Conservation (phyloP, 2,113 vertebrate species). For the Narcine bancroftii region DNA sequence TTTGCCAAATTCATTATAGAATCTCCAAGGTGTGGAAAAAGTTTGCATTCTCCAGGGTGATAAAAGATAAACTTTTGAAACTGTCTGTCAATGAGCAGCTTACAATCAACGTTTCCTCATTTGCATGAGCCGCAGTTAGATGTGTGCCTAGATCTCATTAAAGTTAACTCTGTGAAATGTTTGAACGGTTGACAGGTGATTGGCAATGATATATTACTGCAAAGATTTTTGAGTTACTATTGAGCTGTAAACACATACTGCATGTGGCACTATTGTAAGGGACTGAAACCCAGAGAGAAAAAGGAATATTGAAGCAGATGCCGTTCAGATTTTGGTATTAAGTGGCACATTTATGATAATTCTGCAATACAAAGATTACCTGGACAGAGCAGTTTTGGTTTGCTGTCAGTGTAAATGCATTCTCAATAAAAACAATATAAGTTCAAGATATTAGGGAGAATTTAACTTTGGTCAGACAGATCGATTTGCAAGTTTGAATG, state of each 20-base stretch:
- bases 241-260: neutral
- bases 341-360: neutral
- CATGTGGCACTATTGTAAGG: neutral
- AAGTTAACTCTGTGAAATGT: neutral
- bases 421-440: neutral
- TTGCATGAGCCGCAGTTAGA: neutral
- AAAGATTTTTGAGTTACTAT: too few relatives aligned
- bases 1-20: neutral
- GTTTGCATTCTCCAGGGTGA: neutral
- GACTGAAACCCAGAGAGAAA: neutral
- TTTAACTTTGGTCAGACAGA: too few relatives aligned
- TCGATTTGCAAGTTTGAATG: too few relatives aligned
- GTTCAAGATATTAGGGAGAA: neutral
- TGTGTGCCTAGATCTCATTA: neutral
- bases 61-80: neutral
- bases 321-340: neutral
- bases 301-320: neutral
- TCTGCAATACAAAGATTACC: neutral
- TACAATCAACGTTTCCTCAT: neutral
- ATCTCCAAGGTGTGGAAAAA: neutral
- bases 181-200: neutral
- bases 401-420: neutral
- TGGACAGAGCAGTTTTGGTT: neutral
- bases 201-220: constrained; percentile 3
- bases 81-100: neutral